Evolutionary conservation across 2,888 invertebrate species (phyloP).

Genomic region (Saturnia pavonia): DNA sequence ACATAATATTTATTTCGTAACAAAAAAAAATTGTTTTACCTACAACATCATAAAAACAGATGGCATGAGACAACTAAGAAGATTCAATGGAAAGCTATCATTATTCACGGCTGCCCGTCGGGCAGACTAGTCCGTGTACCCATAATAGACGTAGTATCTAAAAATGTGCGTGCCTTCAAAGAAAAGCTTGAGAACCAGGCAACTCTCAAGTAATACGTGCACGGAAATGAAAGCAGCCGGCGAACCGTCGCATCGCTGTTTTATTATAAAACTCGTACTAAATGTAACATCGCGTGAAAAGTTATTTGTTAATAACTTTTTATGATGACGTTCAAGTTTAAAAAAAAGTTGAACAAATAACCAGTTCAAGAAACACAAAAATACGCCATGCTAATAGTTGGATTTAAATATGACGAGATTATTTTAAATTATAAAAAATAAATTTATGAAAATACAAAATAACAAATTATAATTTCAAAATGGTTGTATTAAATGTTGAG

Average conservation of each 20-base stretch:
- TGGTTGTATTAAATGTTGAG: too few relatives aligned
- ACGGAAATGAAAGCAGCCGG: constrained; percentile 41
- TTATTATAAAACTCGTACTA: constrained; percentile 33
- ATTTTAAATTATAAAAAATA: too few relatives aligned
- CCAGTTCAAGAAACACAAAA: not conserved
- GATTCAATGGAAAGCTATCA: not conserved
- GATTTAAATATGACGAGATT: too few relatives aligned
- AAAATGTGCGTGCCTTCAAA: constrained; percentile 5
- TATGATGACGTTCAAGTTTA: not conserved
- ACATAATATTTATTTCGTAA: not conserved
- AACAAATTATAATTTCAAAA: too few relatives aligned
- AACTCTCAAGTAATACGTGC: constrained; percentile 37
- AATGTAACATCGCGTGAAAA: not conserved
- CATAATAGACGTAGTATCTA: not conserved
- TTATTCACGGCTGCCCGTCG: constrained; percentile 17
- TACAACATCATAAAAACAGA: constrained; percentile 4
- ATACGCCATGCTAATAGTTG: too few relatives aligned
- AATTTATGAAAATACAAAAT: too few relatives aligned
- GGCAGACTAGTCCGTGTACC: not conserved
- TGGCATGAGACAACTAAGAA: not conserved
- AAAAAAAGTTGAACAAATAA: not conserved
- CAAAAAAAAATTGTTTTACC: not conserved
- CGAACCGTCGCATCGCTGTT: constrained; percentile 21
- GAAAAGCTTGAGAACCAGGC: not conserved
- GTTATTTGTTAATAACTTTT: not conserved